A percentile compares a stretch with the other conserved stretches of the same genome.
Evolutionary conservation across 2,113 vertebrate genomes (phyloP).

Genomic region (Dasypus novemcinctus): DNA sequence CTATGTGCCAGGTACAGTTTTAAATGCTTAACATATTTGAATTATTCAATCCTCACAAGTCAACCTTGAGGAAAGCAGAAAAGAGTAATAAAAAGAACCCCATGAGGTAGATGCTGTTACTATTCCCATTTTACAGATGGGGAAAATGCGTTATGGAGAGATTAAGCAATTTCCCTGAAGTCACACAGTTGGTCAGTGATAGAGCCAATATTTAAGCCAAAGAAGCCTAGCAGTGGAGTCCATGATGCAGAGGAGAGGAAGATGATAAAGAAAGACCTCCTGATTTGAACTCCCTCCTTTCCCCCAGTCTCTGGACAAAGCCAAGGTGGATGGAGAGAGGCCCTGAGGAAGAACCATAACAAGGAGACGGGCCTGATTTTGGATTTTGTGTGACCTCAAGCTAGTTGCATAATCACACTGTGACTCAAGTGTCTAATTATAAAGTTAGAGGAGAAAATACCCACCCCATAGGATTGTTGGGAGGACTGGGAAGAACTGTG

Average conservation of each 20-base stretch:
- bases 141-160: neutral
- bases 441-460: neutral
- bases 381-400: neutral
- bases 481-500: neutral
- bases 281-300: neutral
- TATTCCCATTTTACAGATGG: neutral
- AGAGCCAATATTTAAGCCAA: neutral
- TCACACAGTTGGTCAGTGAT: neutral
- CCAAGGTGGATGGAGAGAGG: neutral
- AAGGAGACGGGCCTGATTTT: neutral
- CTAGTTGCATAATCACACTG: neutral
- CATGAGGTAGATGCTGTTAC: neutral
- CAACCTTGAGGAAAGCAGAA: no score
- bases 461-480: neutral
- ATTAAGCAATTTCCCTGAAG: neutral
- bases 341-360: neutral
- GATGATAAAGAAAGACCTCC: neutral
- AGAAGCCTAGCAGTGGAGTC: neutral
- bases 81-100: no score
- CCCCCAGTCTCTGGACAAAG: neutral
- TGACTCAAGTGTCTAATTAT: neutral
- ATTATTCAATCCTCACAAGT: constrained; percentile 8
- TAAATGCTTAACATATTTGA: constrained; percentile 35
- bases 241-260: neutral
- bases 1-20: neutral